Evolutionary conservation across 2,113 vertebrate species (phyloP).

Genomic region (Nibea coibor): DNA sequence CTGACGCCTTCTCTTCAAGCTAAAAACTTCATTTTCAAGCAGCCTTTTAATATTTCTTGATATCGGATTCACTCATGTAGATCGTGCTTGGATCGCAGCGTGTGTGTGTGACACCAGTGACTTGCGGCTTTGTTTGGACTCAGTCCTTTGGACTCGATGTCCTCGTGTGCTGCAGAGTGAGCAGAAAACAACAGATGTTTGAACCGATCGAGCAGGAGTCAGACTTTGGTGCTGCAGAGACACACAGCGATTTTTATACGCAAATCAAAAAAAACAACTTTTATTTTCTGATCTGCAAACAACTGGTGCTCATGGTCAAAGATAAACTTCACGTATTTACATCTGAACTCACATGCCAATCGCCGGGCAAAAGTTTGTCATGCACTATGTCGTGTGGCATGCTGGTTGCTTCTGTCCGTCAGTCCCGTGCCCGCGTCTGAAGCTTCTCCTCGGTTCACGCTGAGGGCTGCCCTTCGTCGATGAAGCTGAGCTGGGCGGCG

Average conservation of each 20-base stretch:
- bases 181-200: neutral
- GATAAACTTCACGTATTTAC: constrained; percentile 50
- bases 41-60: neutral
- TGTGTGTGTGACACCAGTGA: no score
- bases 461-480: constrained; percentile 81
- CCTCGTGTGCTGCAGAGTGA: no score
- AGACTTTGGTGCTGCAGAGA: no score
- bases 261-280: constrained; percentile 44
- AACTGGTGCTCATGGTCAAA: constrained; percentile 39
- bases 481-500: constrained; percentile 80
- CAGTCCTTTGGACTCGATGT: neutral
- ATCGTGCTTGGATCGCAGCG: no score
- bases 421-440: neutral
- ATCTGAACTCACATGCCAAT: constrained; percentile 40
- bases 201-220: neutral
- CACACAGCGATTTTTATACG: neutral
- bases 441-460: constrained; percentile 55
- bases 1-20: no score
- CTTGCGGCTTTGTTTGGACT: neutral
- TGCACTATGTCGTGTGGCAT: constrained; percentile 67
- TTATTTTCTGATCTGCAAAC: constrained; percentile 49
- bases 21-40: neutral
- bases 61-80: neutral
- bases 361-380: constrained; percentile 45
- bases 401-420: constrained; percentile 20